phyloP scores from a whole-genome alignment of 2,797 vertebrate genomes.

The Ispidina lecontei region DNA sequence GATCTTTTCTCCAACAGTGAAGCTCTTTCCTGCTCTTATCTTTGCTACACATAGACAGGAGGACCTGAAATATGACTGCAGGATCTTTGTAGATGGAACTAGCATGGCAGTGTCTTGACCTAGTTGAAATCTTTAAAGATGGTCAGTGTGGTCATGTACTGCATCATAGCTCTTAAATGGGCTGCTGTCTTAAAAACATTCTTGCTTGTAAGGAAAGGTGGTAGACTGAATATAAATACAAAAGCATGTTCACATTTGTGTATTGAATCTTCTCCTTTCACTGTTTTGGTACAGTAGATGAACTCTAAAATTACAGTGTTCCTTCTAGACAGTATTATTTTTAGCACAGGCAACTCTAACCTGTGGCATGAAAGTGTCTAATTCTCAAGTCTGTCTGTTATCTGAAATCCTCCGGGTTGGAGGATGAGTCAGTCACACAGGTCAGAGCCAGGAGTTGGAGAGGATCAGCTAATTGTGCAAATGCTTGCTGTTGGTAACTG shows the following conservation, averaged over 20 bases:
- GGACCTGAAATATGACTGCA: background rate
- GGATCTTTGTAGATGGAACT: background rate
- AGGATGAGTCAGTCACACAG: background rate
- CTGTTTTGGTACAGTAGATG: background rate
- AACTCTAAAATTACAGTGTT: constrained; percentile 5
- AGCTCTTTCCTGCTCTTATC: background rate
- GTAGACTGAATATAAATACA: background rate
- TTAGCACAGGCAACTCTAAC: constrained; percentile 2
- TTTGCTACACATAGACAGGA: background rate
- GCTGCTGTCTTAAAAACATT: background rate
- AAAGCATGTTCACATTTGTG: background rate
- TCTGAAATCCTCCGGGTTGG: background rate
- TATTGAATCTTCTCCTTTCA: background rate
- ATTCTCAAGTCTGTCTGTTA: constrained; percentile 3
- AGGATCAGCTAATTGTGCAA: constrained; percentile 7
- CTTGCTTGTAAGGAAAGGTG: background rate
- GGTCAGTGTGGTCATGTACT: background rate
- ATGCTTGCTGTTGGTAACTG: background rate
- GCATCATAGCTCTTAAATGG: background rate
- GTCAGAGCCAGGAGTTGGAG: constrained; percentile 3
- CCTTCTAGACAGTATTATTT: background rate
- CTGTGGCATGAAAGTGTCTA: constrained; percentile 4
- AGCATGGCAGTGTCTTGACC: background rate
- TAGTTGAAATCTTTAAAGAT: background rate
- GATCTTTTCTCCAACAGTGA: background rate